Conservation (phyloP, 2,797 vertebrate genomes). For the Pristis pectinata region DNA sequence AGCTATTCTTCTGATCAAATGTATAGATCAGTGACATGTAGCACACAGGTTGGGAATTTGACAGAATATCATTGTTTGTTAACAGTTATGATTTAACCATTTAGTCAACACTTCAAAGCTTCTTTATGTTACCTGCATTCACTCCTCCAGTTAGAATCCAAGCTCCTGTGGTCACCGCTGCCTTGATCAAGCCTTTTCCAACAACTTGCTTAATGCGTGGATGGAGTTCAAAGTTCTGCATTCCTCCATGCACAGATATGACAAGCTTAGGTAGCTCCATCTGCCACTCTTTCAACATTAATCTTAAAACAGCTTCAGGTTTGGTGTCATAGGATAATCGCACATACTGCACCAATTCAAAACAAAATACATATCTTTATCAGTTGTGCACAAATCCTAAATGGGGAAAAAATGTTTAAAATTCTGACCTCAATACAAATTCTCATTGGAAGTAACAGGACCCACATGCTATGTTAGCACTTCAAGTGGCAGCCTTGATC, state of each 20-base stretch:
- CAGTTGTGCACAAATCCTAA: neutral
- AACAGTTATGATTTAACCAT: neutral
- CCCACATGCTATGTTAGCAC: neutral
- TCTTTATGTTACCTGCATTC: slow-evolving; percentile 75
- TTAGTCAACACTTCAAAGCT: neutral
- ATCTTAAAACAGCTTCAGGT: slow-evolving; percentile 83
- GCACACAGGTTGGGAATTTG: neutral
- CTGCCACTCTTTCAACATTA: slow-evolving; percentile 97
- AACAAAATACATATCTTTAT: neutral
- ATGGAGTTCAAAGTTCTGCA: slow-evolving; percentile 97
- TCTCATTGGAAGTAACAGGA: neutral
- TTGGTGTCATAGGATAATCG: slow-evolving; percentile 84
- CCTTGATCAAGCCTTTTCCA: slow-evolving; percentile 97
- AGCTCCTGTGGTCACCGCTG: slow-evolving; percentile 94
- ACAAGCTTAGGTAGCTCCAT: slow-evolving; percentile 98
- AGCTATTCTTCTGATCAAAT: neutral
- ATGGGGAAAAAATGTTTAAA: neutral
- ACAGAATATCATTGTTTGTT: neutral
- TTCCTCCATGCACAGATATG: slow-evolving; percentile 93
- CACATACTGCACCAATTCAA: slow-evolving; percentile 67
- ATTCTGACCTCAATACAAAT: too few species aligned
- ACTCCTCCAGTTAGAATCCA: slow-evolving; percentile 98
- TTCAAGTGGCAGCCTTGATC: neutral
- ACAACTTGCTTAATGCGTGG: slow-evolving; percentile 94
- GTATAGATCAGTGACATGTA: neutral